Percentiles rank a stretch among this genome's conserved stretches.
Evolutionary conservation across 2,113 vertebrate species (phyloP).

Genomic region (Meriones unguiculatus): DNA sequence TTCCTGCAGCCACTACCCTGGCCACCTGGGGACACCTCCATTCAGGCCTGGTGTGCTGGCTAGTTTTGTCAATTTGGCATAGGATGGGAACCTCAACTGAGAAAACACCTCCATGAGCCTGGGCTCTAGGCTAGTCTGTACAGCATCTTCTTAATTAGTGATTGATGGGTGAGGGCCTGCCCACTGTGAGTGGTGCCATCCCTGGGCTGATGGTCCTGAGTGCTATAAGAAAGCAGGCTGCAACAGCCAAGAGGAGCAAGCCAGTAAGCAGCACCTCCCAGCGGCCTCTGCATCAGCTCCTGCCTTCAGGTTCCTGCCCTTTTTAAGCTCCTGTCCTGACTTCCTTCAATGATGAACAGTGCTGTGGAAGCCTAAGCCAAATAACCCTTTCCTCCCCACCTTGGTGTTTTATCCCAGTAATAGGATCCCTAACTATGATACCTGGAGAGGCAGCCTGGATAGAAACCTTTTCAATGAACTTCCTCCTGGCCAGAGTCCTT

Average conservation of each 20-base stretch:
- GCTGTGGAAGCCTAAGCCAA: background rate
- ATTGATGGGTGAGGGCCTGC: no score
- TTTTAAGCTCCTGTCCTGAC: background rate
- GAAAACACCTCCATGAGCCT: background rate
- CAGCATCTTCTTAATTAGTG: background rate
- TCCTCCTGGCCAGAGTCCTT: background rate
- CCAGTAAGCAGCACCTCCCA: background rate
- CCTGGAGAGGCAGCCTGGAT: background rate
- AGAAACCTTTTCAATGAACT: background rate
- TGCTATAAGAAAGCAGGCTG: background rate
- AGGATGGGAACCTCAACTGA: background rate
- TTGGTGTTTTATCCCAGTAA: background rate
- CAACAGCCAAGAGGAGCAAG: background rate
- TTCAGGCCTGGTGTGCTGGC: background rate
- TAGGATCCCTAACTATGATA: background rate
- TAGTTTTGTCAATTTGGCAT: no score
- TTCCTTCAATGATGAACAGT: background rate
- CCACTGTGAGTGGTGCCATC: no score
- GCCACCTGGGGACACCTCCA: no score
- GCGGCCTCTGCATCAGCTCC: no score
- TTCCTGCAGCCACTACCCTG: fast-evolving
- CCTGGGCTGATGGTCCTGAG: no score
- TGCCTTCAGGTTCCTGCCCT: background rate
- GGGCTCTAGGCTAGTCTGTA: background rate
- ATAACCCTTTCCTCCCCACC: background rate